Base-by-base conservation (phyloP, 2,888 invertebrate genomes). In the Hololepta plana region DNA sequence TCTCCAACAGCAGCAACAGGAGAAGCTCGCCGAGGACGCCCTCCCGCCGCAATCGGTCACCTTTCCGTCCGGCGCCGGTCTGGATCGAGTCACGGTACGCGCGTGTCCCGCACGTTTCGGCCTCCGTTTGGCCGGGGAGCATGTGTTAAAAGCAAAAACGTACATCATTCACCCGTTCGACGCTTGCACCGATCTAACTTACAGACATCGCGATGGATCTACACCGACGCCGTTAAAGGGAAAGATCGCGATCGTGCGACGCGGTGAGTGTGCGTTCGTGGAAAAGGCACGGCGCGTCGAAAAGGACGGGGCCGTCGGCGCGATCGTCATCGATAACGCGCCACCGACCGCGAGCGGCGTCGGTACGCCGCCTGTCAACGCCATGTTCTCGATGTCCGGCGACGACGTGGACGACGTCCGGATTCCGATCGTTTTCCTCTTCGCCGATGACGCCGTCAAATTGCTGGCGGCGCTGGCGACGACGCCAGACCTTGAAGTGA, bases 381-480 rank as follows among this genome's bases (percentile, higher is more conserved):
- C n/a, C n/a, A 67, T 90, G 58, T 96, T 96, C 57, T 88, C 90
- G 3, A 95, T 96, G 95, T 88, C 90, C 1, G 90, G 90, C 2
- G 93, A 95, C 53, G 88, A 87, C 1, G 67, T 59, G 2, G 75
- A 81, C 37, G 82, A 90, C 48, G 77, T 93, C 4, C 65, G 58
- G 35, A 88, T 93, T 44, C 88, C 91, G 0, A 68, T 87, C n/a
- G 80, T 90, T 5, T 93, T 93, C 50, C 63, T 93, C 27, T 93
- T 84, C 50, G 64, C 69, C 4, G 60, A 66, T 31, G 88, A 91
- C 51, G 84, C 77, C 2, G 52, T 59, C 8, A 63, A 68, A 36
- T 53, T 91, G n/a, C 50, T 67, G 1, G 57, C 65, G 9, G 64
- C 70, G 1, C 47, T 77, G 33, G 45, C 57, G 4, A 51, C 57